These are phyloP conservation scores for Moxostoma hubbsi DNA, from an alignment of 2,797 vertebrate genomes.

Conservation along the genomic window DNA sequence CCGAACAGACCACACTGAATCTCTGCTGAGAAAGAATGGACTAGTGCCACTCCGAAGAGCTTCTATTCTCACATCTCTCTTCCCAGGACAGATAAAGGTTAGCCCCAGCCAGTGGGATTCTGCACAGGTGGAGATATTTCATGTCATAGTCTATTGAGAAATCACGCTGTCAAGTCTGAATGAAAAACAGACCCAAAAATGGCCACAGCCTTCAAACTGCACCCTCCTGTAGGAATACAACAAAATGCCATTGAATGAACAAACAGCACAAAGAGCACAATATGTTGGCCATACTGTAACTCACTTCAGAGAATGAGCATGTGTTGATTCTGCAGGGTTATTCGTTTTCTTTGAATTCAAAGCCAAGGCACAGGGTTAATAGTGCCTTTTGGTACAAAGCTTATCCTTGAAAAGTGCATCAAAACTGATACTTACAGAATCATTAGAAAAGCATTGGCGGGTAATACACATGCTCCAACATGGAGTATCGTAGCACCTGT, in stretches of 20 bases:
- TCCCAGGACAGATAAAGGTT: constrained; percentile 16
- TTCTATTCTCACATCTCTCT: constrained; percentile 3
- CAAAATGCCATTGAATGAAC: background rate
- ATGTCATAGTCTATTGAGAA: constrained; percentile 26
- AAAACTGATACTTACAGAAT: background rate
- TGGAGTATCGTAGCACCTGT: too few relatives aligned
- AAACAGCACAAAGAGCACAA: background rate
- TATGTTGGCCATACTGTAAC: constrained; percentile 10
- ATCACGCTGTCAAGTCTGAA: constrained; percentile 9
- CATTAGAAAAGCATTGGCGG: background rate
- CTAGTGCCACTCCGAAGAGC: constrained; percentile 16
- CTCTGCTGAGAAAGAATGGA: constrained; percentile 18
- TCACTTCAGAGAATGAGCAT: background rate
- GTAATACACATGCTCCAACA: background rate
- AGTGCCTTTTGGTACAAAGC: background rate
- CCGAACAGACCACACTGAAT: background rate
- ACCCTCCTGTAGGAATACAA: background rate
- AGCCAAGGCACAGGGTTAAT: background rate
- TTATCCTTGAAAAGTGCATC: background rate
- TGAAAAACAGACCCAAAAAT: constrained; percentile 28
- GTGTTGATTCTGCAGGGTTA: background rate
- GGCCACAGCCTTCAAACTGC: background rate
- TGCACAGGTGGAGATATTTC: constrained; percentile 11
- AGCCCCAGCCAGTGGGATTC: background rate
- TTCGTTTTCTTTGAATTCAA: constrained; percentile 7